Evolutionary conservation across 2,113 vertebrate genomes (phyloP).

Genomic region (Anser brachyrhynchus): DNA sequence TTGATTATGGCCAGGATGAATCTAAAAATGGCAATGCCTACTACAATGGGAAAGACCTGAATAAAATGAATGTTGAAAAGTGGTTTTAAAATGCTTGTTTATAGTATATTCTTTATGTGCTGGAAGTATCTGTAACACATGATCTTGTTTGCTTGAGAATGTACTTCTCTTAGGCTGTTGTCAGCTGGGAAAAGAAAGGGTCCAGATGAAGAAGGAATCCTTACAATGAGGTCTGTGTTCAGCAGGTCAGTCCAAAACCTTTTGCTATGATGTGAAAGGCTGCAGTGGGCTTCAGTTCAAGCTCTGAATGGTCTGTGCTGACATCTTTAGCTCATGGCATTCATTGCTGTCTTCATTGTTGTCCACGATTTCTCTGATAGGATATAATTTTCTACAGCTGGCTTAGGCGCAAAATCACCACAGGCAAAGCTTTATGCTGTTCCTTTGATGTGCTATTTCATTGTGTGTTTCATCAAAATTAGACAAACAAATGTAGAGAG

Average conservation of each 20-base stretch:
- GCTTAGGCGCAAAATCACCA: not conserved
- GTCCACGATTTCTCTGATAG: not conserved
- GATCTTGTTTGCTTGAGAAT: not conserved
- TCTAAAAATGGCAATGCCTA: not conserved
- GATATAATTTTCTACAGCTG: conserved; percentile 50
- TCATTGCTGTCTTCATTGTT: not conserved
- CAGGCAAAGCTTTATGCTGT: conserved; percentile 29
- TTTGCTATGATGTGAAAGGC: not conserved
- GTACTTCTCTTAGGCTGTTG: not conserved
- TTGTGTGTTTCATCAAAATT: conserved; percentile 36
- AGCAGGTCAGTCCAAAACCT: not conserved
- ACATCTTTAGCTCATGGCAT: conserved; percentile 33
- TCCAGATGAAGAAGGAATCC: not conserved
- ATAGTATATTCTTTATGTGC: not conserved
- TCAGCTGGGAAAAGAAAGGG: not conserved
- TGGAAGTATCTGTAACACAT: not conserved
- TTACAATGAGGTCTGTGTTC: not conserved
- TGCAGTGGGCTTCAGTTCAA: conserved; percentile 6
- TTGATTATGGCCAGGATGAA: not conserved
- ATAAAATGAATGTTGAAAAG: not conserved
- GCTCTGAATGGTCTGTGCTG: conserved; percentile 1
- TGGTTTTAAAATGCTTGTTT: not conserved
- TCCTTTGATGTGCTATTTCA: conserved; percentile 29
- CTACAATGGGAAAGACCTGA: not conserved
- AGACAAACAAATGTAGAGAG: conserved; percentile 36